Base-by-base conservation (phyloP, 2,888 invertebrate species). In the Pammene aurita region DNA sequence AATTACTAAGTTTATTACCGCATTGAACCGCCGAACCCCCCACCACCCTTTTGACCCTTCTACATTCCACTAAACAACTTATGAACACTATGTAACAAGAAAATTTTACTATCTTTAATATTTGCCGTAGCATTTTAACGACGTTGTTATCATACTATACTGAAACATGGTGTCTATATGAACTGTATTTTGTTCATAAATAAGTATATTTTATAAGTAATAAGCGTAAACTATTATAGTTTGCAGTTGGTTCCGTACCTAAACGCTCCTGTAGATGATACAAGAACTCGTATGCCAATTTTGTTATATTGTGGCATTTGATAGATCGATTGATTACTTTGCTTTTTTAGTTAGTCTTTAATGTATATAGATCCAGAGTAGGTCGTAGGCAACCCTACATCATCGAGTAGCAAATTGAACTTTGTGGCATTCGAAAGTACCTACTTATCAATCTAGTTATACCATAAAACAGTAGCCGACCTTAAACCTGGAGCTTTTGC, bases 31-130 rank as follows among this genome's bases (percentile, higher is more conserved):
- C 82, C 42, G 69, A 67, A 42, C 87, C 92, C 44, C 84, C 85
- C 65, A 91, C 77, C 54, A 92, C 85, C 78, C 92, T 80, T 76
- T 87, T 91, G 35, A 89, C 79, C 80, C 92, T 85, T 50, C 81
- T 75, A 70, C 80, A 74, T 56, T 78, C 74, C 62, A 74, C 65
- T 67, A 74, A 71, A 74, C 57, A 79, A 66, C 26, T 48, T 54
- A 66, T 44, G 38, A 73, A 41, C 63, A 74, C 54, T 18, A 61
- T 34, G 38, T 70, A 46, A 44, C 41, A 48, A 67, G 63, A 13
- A 42, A 61, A 57, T 62, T 72, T 66, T 46, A 70, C 73, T 71
- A 72, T 72, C 74, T 73, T 74, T 69, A 73, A 72, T 74, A 64
- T 62, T 70, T 72, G 54, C 69, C 56, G 48, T 11, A 26, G 46